phyloP scores from a whole-genome alignment of 2,797 vertebrate genomes.

The Chelidonichthys spinosus region DNA sequence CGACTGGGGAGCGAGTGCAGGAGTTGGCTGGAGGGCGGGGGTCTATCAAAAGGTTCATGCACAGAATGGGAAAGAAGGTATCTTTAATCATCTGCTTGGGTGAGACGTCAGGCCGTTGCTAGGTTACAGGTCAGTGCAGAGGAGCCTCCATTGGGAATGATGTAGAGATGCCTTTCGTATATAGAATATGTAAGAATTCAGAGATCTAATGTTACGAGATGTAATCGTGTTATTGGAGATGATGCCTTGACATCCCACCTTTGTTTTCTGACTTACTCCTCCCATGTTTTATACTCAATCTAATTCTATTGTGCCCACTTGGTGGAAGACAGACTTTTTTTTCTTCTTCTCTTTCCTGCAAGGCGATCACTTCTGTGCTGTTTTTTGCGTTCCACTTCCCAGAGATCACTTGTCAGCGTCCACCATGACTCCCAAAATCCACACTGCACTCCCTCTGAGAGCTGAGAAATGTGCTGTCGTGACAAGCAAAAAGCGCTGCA shows the following conservation, averaged over 20 bases:
- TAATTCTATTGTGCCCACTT: conserved; percentile 1
- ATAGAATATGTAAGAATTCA: conserved; percentile 53
- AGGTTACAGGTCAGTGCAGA: conserved; percentile 84
- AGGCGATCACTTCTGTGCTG: conserved; percentile 8
- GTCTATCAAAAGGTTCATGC: conserved; percentile 74
- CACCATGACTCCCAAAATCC: conserved; percentile 24
- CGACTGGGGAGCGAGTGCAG: conserved; percentile 41
- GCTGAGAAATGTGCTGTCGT: conserved; percentile 37
- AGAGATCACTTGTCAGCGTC: conserved; percentile 38
- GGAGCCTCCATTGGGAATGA: conserved; percentile 62
- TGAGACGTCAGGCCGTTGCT: conserved; percentile 80
- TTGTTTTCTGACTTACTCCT: not conserved
- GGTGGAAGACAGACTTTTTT: not conserved
- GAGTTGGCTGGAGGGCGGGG: conserved; percentile 33
- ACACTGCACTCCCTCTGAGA: conserved; percentile 25
- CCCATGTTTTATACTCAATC: not conserved
- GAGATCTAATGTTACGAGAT: conserved; percentile 51
- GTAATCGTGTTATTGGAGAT: conserved; percentile 18
- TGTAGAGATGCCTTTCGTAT: conserved; percentile 47
- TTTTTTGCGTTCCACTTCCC: conserved; percentile 28
- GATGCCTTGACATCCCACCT: conserved; percentile 4
- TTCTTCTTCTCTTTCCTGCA: not conserved
- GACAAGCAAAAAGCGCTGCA: conserved; percentile 27
- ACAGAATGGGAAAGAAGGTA: conserved; percentile 73
- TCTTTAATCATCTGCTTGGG: conserved; percentile 79